These are phyloP conservation scores for Lasioglossum lativentre DNA, from an alignment of 2,888 invertebrate genomes.

Conservation along the genomic window DNA sequence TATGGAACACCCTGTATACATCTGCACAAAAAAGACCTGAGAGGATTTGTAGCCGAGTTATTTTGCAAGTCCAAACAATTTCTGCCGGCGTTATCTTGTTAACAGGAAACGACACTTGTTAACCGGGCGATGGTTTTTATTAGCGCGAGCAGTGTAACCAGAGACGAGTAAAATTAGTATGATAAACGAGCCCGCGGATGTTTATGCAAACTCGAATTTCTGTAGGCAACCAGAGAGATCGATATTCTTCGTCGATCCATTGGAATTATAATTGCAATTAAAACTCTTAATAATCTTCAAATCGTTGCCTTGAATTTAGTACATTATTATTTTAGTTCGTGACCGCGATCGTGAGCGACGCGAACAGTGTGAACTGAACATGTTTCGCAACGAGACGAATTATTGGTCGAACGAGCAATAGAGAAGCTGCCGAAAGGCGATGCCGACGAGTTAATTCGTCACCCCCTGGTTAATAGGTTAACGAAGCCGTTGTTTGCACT, in stretches of 20 bases:
- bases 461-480: slow-evolving; percentile 8
- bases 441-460: not conserved
- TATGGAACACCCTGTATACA: slow-evolving; percentile 9
- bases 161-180: not conserved
- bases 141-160: not conserved
- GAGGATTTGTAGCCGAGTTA: slow-evolving; percentile 52
- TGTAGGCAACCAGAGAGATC: not conserved
- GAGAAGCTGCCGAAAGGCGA: not conserved
- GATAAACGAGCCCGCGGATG: not conserved
- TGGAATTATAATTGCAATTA: not conserved
- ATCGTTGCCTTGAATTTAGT: not conserved
- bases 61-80: slow-evolving; percentile 68
- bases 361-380: not conserved
- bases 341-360: not conserved
- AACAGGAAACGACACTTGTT: slow-evolving; percentile 6
- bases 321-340: not conserved
- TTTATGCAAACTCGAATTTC: not conserved
- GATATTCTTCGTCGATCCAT: not conserved
- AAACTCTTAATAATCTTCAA: not conserved
- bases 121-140: not conserved
- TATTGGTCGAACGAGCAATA: not conserved
- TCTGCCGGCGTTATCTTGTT: slow-evolving; percentile 18
- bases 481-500: slow-evolving; percentile 63
- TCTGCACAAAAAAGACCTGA: slow-evolving; percentile 67
- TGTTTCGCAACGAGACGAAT: not conserved